Conservation (phyloP, 2,888 invertebrate genomes). For the Hyalella azteca region DNA sequence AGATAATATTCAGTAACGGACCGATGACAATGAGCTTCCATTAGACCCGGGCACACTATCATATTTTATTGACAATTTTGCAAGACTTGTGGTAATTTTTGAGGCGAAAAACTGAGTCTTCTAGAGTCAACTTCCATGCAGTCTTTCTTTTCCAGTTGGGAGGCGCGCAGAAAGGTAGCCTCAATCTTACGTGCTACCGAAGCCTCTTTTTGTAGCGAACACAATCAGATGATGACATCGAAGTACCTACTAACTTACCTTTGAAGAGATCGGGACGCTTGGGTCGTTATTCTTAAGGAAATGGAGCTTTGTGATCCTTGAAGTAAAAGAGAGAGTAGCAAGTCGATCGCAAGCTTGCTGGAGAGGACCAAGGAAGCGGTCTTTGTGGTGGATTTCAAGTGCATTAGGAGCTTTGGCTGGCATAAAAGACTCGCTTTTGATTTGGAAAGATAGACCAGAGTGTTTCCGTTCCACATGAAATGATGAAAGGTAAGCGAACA, state of each 20-base stretch:
- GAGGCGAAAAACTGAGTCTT: neutral
- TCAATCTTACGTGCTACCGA: neutral
- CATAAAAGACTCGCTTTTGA: too few species aligned
- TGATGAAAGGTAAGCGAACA: neutral
- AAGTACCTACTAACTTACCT: slow-evolving; percentile 4
- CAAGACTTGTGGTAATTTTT: neutral
- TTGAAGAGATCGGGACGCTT: neutral
- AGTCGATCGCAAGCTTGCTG: neutral
- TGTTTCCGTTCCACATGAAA: neutral
- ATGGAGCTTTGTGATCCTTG: neutral
- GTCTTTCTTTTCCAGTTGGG: neutral
- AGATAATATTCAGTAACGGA: slow-evolving; percentile 2
- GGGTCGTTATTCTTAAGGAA: slow-evolving; percentile 20
- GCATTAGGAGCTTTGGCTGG: neutral
- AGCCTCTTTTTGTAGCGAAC: slow-evolving; percentile 8
- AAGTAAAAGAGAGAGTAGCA: too few species aligned
- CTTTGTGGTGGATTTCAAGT: neutral
- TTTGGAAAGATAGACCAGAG: neutral
- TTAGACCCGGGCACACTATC: slow-evolving; percentile 7
- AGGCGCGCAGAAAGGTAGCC: neutral
- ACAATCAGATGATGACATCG: slow-evolving; percentile 26
- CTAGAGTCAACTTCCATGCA: slow-evolving; percentile 22
- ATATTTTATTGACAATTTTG: slow-evolving; percentile 37
- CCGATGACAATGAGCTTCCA: slow-evolving; percentile 18
- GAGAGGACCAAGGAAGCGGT: neutral